Base-by-base conservation (phyloP, 30 jellyfish, hydroid and myxozoan genomes). In the Chironex yamaguchii region DNA sequence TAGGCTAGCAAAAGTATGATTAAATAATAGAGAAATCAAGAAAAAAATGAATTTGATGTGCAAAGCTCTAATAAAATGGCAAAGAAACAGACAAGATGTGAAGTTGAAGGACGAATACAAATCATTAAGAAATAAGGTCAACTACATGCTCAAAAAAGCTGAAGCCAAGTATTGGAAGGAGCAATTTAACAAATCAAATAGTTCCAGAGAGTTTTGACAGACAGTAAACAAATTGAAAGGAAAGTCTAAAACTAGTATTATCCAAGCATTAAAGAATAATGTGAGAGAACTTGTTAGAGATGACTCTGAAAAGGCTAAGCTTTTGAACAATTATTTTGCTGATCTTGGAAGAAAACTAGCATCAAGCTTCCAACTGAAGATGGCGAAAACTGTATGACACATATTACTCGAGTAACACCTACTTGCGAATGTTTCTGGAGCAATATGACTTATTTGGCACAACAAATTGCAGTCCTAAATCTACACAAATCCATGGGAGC, bases 81-180 rank as follows among this genome's bases (percentile, higher is more conserved):
- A 53, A 29, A 62, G 65, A 29, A 31, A 22, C 36, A 79, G 82
- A 2, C 75, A 49, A 49, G 3, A 26, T 30, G 17, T 58, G 6
- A 24, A 62, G 30, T 54, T 27, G 28, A 20, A 73, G 49, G 77
- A 62, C 23, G 82, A 58, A 52, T 79, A 62, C 54, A 63, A 58
- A 63, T 35, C 30, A 52, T 0, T 79, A 70, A 32, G 82, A 33
- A 58, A 62, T 34, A 34, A 34, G 33, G 90, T 79, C 62, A 79
- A 52, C 28, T 33, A 24, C 29, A 72, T 33, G 71, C 66, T 79
- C 23, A 30, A 62, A 62, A 0, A 28, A 25, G 71, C 82, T 3
- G 90, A 79, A 58, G 82, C 90, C 25, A 58, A 35, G 3, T 62
- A 62, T 30, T 58, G 90, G 82, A 28, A 51, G 29, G 17, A 75